A percentile compares a stretch with the other conserved stretches of the same genome.
Conservation (phyloP, 2,797 vertebrate genomes). For the Galaxias olidus region DNA sequence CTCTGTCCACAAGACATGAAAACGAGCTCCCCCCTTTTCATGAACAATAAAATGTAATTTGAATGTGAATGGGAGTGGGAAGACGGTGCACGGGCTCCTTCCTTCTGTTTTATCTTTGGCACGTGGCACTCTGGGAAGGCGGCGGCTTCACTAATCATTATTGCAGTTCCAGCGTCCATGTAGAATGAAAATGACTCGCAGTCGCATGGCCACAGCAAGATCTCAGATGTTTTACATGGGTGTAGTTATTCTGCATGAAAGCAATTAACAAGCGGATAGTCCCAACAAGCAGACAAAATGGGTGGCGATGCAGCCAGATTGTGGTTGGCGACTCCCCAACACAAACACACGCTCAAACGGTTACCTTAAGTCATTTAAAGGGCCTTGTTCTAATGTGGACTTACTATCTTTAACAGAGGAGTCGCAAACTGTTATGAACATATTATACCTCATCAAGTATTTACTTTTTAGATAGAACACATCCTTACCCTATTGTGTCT, state of each 20-base stretch:
- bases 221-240: slow-evolving; percentile 21
- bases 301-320: too few species aligned
- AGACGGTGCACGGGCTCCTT: slow-evolving; percentile 21
- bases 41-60: slow-evolving; percentile 35
- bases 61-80: slow-evolving; percentile 35
- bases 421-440: too few species aligned
- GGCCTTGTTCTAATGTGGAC: too few species aligned
- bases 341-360: not conserved
- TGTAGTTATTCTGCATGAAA: slow-evolving; percentile 22
- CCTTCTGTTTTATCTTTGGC: slow-evolving; percentile 33
- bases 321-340: slow-evolving; percentile 19
- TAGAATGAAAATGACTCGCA: slow-evolving; percentile 4
- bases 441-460: too few species aligned
- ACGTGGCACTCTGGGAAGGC: slow-evolving; percentile 18
- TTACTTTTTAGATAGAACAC: too few species aligned
- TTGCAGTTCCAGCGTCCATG: not conserved
- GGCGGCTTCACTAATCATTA: slow-evolving; percentile 14
- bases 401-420: too few species aligned
- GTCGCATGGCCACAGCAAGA: slow-evolving; percentile 14
- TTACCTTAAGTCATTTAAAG: too few species aligned
- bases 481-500: too few species aligned
- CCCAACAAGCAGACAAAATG: slow-evolving; percentile 23
- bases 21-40: slow-evolving; percentile 16
- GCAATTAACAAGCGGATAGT: slow-evolving; percentile 23
- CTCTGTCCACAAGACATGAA: slow-evolving; percentile 13